phyloP scores from a whole-genome alignment of 1,140 invertebrate species.

The Papilio polytes region DNA sequence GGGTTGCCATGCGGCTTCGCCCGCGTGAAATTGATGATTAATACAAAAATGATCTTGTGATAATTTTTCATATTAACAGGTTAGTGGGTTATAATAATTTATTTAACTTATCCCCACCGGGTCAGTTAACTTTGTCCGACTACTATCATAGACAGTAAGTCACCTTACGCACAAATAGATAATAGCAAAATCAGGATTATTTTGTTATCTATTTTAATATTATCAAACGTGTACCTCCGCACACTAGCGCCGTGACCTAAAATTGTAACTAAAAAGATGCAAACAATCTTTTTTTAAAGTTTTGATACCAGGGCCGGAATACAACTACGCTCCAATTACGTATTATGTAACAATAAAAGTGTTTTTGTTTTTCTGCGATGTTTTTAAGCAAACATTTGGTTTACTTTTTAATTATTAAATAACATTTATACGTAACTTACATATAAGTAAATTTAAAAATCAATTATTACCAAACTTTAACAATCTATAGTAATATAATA shows the following conservation, averaged over 20 bases:
- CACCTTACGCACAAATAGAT: conserved; percentile 42
- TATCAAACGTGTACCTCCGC: conserved; percentile 53
- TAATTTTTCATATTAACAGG: no score
- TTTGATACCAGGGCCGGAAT: conserved; percentile 71
- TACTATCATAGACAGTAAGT: conserved; percentile 12
- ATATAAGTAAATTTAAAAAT: no score
- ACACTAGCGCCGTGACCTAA: conserved; percentile 68
- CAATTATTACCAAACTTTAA: no score
- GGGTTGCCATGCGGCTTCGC: no score
- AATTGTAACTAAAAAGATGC: conserved; percentile 77
- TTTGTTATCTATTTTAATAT: conserved; percentile 42
- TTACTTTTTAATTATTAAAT: background rate
- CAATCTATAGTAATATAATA: no score
- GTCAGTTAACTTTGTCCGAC: background rate
- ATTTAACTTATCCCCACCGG: no score
- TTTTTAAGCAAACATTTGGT: background rate
- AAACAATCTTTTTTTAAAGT: conserved; percentile 78
- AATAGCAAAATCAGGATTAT: conserved; percentile 49
- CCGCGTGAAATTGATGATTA: no score
- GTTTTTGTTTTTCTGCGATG: background rate
- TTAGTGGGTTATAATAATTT: no score
- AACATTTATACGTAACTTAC: background rate
- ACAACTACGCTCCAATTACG: conserved; percentile 22
- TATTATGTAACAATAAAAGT: conserved; percentile 25
- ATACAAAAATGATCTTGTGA: no score